Evolutionary conservation across 2,888 invertebrate species (phyloP), one percentile per base, ranked within the genome.

Genomic region (Shargacucullia verbasci): DNA sequence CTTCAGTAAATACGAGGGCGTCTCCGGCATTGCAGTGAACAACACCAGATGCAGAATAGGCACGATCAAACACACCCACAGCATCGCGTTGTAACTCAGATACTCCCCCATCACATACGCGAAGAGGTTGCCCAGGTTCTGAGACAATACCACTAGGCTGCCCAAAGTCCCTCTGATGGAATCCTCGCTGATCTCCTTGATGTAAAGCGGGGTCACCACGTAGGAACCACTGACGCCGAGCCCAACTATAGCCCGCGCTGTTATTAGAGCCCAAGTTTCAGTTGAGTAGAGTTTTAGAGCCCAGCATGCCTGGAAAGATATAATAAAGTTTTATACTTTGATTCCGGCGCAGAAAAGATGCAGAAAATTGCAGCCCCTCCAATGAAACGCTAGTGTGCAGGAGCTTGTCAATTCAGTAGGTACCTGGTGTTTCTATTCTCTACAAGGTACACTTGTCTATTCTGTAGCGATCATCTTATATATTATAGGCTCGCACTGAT

Each of bases 121-220:
- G 27, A 88, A 57, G 0, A 93, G 78, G 67, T 93, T 93, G 0
- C 93, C 93, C 4, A 92, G 38, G 52, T 91, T 93, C 78, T 94
- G 93, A 0, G 92, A 90, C 0, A 93, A 72, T 0, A 93, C 86
- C 13, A 94, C 93, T 20, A 93, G 69, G 54, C 88, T 92, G 0
- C 93, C 94, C 5, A 93, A 72, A 0, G 86, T 90, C 0, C 94
- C 94, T 48, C 94, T 76, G 44, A 94, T 89, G 6, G 88, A 85
- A 56, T 93, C 92, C 43, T 94, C 92, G 67, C 93, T 92, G 50
- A 92, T 93, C 59, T 94, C 94, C 56, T 94, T 94, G 58, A 94
- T 91, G 77, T 94, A 94, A 0, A 94, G 70, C 0, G 94, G 94
- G 0, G 92, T 92, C 48, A 94, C 94, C 0, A 94, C 92, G 62